Evolutionary conservation across 2,888 invertebrate species (phyloP).

Genomic region (Hyalella azteca): DNA sequence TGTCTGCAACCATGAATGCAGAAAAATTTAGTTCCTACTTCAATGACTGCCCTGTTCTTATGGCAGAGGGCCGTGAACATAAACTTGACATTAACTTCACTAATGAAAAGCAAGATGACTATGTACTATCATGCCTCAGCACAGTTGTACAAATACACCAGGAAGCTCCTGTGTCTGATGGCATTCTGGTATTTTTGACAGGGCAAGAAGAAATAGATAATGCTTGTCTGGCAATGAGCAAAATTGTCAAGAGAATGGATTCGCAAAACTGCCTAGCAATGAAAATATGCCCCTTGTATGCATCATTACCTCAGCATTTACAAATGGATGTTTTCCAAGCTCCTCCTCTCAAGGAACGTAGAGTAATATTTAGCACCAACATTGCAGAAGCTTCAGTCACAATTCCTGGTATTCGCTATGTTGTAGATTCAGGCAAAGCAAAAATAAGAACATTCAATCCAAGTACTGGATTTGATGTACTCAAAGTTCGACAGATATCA

Average conservation of each 20-base stretch:
- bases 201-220: slow-evolving; percentile 96
- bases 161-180: slow-evolving; percentile 81
- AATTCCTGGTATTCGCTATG: slow-evolving; percentile 79
- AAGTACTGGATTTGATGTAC: slow-evolving; percentile 79
- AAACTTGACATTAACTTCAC: slow-evolving; percentile 61
- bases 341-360: slow-evolving; percentile 65
- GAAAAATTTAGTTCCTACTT: slow-evolving; percentile 91
- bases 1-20: slow-evolving; percentile 97
- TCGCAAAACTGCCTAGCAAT: slow-evolving; percentile 70
- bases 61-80: slow-evolving; percentile 84
- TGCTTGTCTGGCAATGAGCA: slow-evolving; percentile 73
- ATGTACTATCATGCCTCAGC: slow-evolving; percentile 80
- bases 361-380: slow-evolving; percentile 69
- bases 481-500: slow-evolving; percentile 81
- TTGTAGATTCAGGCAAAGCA: slow-evolving; percentile 90
- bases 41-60: slow-evolving; percentile 81
- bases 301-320: slow-evolving; percentile 65
- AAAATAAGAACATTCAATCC: slow-evolving; percentile 85
- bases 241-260: slow-evolving; percentile 60
- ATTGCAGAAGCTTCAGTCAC: slow-evolving; percentile 72
- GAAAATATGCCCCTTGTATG: slow-evolving; percentile 72
- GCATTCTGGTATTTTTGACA: slow-evolving; percentile 90
- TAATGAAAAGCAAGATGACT: slow-evolving; percentile 76
- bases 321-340: slow-evolving; percentile 67
- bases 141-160: slow-evolving; percentile 89